A percentile compares a stretch with the other conserved stretches of the same genome.
Conservation (phyloP, 2,113 vertebrate genomes). For the Riparia riparia region DNA sequence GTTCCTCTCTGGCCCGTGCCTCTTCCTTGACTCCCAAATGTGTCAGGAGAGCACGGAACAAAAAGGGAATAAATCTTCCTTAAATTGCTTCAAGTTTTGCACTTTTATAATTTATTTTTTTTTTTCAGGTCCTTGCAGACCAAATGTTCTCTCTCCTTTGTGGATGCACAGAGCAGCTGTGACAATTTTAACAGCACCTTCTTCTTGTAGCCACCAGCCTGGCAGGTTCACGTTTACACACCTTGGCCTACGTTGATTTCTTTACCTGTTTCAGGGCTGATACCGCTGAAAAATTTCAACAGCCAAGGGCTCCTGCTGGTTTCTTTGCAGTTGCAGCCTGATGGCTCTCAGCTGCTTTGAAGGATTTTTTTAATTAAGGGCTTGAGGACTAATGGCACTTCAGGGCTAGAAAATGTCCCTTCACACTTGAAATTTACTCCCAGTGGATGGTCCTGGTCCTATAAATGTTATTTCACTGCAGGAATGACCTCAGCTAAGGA, state of each 20-base stretch:
- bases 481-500: background rate
- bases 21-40: background rate
- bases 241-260: background rate
- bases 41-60: background rate
- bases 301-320: accelerated
- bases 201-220: background rate
- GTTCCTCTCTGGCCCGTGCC: background rate
- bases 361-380: background rate
- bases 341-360: background rate
- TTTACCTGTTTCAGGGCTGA: background rate
- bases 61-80: background rate
- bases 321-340: background rate
- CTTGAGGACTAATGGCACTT: background rate
- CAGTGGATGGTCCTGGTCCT: background rate
- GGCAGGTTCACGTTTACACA: background rate
- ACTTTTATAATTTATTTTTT: background rate
- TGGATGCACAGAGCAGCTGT: background rate
- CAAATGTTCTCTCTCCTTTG: background rate
- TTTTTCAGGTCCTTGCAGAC: background rate
- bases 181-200: background rate
- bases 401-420: background rate
- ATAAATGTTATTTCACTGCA: background rate
- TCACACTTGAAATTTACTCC: background rate
- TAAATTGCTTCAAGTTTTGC: background rate
- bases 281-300: background rate